phyloP scores from a whole-genome alignment of 2,113 vertebrate species.

The Archilochus colubris region DNA sequence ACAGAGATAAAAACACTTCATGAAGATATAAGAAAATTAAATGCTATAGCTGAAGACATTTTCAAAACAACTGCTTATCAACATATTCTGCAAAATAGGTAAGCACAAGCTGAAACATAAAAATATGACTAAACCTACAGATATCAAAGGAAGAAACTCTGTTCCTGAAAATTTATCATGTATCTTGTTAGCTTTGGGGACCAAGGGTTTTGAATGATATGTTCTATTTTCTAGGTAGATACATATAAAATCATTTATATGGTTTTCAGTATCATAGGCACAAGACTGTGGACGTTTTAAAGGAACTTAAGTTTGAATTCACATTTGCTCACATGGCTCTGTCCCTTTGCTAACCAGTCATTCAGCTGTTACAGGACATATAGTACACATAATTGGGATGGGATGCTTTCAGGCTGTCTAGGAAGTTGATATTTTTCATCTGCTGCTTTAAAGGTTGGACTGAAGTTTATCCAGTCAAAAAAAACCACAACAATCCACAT shows the following conservation, averaged over 20 bases:
- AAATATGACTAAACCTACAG: neutral
- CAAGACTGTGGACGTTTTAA: neutral
- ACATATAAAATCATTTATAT: neutral
- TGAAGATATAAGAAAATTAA: constrained; percentile 29
- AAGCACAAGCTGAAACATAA: neutral
- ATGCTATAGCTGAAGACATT: neutral
- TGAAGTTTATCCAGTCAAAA: neutral
- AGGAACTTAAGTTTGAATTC: neutral
- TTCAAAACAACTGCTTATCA: neutral
- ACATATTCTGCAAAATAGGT: neutral
- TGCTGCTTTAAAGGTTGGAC: neutral
- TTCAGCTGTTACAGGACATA: neutral
- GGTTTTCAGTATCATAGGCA: neutral
- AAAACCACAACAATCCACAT: accelerated
- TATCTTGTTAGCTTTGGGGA: neutral
- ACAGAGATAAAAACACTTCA: constrained; percentile 41
- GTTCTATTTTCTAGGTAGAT: neutral
- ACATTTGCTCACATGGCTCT: neutral
- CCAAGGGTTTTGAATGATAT: neutral
- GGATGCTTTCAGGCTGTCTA: neutral
- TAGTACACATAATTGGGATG: neutral
- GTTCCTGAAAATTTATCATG: neutral
- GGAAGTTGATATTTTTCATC: neutral
- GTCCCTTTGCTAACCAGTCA: neutral
- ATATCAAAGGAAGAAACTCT: neutral